Conservation (phyloP, 2,888 invertebrate species). For the Fragum sueziense region DNA sequence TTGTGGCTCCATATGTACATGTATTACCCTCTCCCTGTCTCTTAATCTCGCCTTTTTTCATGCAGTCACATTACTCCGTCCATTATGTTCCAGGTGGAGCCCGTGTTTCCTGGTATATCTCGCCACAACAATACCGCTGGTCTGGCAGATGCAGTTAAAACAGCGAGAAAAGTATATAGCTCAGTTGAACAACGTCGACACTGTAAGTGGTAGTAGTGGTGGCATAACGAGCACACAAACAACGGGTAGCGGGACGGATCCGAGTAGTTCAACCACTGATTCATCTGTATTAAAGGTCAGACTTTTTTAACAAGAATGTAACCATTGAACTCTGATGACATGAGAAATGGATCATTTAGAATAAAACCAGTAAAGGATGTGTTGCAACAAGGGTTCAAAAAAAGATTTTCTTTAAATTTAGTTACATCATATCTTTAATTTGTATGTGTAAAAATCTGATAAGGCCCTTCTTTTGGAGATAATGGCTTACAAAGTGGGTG, state of each 20-base stretch:
- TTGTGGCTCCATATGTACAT: no score
- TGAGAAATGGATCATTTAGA: background rate
- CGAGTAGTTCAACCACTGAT: background rate
- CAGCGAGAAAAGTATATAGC: slow-evolving; percentile 22
- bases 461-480: no score
- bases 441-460: no score
- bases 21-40: no score
- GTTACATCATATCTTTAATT: no score
- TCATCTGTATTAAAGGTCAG: background rate
- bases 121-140: slow-evolving; percentile 60
- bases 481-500: no score
- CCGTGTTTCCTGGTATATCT: slow-evolving; percentile 65
- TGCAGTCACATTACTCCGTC: no score
- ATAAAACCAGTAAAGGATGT: background rate
- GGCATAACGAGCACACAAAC: background rate
- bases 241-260: background rate
- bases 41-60: no score
- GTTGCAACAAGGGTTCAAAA: no score
- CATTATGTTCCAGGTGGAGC: slow-evolving; percentile 56
- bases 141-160: slow-evolving; percentile 61
- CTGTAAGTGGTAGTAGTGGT: background rate
- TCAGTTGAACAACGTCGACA: background rate
- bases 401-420: no score
- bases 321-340: background rate
- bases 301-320: background rate